These are phyloP conservation scores for Uromys caudimaculatus DNA, from an alignment of 2,797 vertebrate species.

Conservation along the genomic window DNA sequence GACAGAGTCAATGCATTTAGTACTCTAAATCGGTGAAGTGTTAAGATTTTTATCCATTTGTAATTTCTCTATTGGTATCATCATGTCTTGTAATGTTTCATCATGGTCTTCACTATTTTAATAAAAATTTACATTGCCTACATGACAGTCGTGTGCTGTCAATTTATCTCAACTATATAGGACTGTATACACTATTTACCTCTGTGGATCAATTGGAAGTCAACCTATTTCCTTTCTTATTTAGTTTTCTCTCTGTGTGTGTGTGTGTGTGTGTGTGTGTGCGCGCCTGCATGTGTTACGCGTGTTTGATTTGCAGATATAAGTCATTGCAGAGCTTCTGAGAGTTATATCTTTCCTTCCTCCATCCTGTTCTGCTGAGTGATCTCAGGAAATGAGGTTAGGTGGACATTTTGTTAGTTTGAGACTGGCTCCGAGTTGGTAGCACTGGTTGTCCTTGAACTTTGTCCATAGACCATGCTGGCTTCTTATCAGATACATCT, in stretches of 20 bases:
- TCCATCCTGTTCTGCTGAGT: no score
- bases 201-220: neutral
- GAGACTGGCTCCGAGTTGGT: no score
- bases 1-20: neutral
- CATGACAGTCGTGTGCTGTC: neutral
- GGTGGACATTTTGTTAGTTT: no score
- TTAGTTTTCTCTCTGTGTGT: neutral
- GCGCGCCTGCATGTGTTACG: neutral
- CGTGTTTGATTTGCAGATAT: no score
- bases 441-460: no score
- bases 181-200: neutral
- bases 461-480: no score
- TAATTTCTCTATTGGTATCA: neutral
- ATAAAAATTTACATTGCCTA: neutral
- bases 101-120: neutral
- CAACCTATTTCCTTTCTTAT: neutral
- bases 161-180: neutral
- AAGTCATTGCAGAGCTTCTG: no score
- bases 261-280: neutral
- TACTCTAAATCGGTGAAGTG: neutral
- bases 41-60: neutral
- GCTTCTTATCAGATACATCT: no score
- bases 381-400: no score
- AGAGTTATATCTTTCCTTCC: no score
- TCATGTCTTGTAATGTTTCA: no score